These are phyloP conservation scores for Porites rus DNA, from an alignment of 92 coral and sea anemone species.

Conservation along the genomic window DNA sequence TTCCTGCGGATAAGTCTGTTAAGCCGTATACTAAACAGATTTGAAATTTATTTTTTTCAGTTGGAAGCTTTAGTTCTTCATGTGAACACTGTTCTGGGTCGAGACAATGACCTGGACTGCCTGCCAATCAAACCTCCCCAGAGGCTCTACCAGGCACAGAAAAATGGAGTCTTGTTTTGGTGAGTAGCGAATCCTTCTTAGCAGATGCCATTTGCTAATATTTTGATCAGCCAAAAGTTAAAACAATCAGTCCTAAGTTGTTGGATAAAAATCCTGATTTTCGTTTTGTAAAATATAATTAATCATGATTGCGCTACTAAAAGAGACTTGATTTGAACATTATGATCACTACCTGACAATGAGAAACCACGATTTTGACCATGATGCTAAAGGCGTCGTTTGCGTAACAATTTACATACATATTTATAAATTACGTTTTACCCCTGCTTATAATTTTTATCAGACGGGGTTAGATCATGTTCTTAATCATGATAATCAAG, in stretches of 20 bases:
- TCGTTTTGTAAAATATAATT: no score
- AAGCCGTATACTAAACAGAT: no score
- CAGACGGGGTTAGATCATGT: no score
- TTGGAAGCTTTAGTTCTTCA: constrained; percentile 37
- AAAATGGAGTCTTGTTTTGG: constrained; percentile 49
- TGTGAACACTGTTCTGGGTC: constrained; percentile 20
- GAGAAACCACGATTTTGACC: not conserved
- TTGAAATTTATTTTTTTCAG: not conserved
- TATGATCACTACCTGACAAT: not conserved
- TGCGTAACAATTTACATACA: not conserved
- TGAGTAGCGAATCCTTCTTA: not conserved
- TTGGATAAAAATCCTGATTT: no score
- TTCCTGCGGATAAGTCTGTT: not conserved
- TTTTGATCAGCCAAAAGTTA: no score
- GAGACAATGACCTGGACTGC: constrained; percentile 38
- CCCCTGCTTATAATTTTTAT: not conserved
- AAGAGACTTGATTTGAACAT: not conserved
- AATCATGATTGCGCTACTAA: no score
- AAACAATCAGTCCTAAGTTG: no score
- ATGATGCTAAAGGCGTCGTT: no score
- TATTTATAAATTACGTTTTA: not conserved
- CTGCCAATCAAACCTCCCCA: constrained; percentile 52
- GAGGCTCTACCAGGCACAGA: constrained; percentile 35
- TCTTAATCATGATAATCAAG: no score
- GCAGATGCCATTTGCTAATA: not conserved